Evolutionary conservation across 35 echinoderm and acorn worm species (phyloP), one percentile per base, ranked within the genome.

Genomic region (Heliocidaris erythrogramma): DNA sequence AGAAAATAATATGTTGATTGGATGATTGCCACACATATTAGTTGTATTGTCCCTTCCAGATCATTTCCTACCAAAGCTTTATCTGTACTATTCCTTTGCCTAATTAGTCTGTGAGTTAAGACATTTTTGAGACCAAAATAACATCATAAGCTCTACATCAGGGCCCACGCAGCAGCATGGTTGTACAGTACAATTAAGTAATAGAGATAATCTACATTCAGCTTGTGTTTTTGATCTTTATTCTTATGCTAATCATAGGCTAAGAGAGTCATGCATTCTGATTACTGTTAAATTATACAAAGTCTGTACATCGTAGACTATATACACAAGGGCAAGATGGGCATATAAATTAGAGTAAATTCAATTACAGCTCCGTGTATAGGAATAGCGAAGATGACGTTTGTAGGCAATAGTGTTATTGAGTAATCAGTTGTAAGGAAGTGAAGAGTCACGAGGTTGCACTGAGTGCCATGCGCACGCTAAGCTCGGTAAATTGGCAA

Each of bases 351-450:
- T 78, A 78, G 65, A 78, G 65, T 21, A 78, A n/a, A 78, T 78
- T 78, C 21, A 78, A 78, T 78, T 78, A 78, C 27, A n/a, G 27
- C 21, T 27, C 65, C 27, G 8, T 78, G 65, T 78, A 78, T 78
- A 78, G 65, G 65, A 78, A 78, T 78, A 21, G 65, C 21, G 65
- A 78, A 78, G 65, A 78, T 78, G 65, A 78, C 65, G 65, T 78
- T 78, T 78, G 65, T 78, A 18, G 14, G 21, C 27, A 5, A 78
- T 78, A 78, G 65, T 78, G 65, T 18, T 78, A 78, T n/a, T 17
- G 65, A 78, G 65, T n/a, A 78, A 78, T 78, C 65, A 78, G 65
- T 7, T 1, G 65, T 27, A n/a, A 78, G 65, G 65, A 78, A 78
- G 65, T 78, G 21, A 78, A 78, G 65, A 78, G 65, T 78, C 65